phyloP scores from a whole-genome alignment of 2,888 invertebrate species.

The Drosophila multiciliata region DNA sequence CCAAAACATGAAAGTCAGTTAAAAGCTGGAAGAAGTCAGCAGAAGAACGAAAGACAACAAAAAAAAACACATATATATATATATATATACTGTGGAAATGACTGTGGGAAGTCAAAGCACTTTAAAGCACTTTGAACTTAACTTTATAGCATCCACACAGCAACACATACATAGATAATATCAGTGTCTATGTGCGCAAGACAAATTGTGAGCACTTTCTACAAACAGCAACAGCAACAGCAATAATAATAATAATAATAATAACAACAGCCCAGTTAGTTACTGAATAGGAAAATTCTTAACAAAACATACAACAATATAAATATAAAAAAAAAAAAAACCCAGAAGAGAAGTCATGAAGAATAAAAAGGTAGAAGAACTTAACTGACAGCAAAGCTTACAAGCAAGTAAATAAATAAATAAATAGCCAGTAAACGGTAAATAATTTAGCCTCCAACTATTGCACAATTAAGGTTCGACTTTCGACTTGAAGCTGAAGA shows the following conservation, averaged over 20 bases:
- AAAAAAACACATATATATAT: neutral
- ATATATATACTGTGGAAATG: conserved; percentile 33
- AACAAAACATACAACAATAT: conserved; percentile 47
- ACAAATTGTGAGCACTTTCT: conserved; percentile 69
- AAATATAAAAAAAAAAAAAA: neutral
- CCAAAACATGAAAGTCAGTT: conserved; percentile 48
- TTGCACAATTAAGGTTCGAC: conserved; percentile 52
- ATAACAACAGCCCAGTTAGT: conserved; percentile 63
- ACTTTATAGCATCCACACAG: conserved; percentile 42
- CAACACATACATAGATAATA: conserved; percentile 9
- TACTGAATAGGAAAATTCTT: conserved; percentile 66
- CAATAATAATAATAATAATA: conserved; percentile 36
- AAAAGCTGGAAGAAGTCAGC: conserved; percentile 1
- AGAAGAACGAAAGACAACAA: conserved; percentile 8
- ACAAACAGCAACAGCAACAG: conserved; percentile 41
- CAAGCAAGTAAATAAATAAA: conserved; percentile 60
- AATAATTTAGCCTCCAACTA: conserved; percentile 39
- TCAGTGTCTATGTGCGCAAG: conserved; percentile 29
- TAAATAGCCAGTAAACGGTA: conserved; percentile 58
- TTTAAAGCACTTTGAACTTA: conserved; percentile 79
- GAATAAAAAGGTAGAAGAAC: conserved; percentile 26
- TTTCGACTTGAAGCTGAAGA: conserved; percentile 12
- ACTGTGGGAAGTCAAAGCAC: conserved; percentile 79
- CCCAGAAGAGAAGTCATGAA: conserved; percentile 13
- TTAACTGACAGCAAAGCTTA: conserved; percentile 29